Conservation (phyloP, 2,797 vertebrate species). For the Anguilla megastoma region DNA sequence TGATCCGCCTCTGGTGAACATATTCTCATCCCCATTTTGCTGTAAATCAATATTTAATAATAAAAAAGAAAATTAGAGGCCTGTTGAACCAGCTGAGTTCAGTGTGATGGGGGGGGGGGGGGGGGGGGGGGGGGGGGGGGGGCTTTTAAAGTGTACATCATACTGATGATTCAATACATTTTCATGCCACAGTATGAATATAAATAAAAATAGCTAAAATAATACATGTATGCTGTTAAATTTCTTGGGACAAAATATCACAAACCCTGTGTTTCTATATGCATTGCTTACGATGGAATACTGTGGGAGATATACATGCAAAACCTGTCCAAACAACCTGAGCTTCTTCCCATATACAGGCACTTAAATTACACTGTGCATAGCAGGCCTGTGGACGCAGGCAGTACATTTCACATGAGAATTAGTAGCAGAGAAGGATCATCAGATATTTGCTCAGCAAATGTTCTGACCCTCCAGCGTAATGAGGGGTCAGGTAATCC, state of each 20-base stretch:
- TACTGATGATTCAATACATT: constrained; percentile 21
- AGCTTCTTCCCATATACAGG: not conserved
- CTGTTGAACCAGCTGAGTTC: constrained; percentile 24
- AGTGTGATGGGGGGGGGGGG: not conserved
- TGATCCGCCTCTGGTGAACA: constrained; percentile 26
- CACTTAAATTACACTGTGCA: not conserved
- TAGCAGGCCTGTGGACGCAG: not conserved
- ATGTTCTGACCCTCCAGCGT: not conserved
- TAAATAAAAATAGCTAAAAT: constrained; percentile 44
- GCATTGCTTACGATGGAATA: not conserved
- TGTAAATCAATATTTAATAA: constrained; percentile 37
- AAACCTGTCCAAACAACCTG: not conserved
- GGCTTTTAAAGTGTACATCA: not conserved
- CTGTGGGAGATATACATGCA: not conserved
- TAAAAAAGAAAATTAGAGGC: constrained; percentile 20
- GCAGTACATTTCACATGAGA: not conserved
- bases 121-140: not conserved
- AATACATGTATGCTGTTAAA: constrained; percentile 25
- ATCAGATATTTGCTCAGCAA: constrained; percentile 14
- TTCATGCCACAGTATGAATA: constrained; percentile 39
- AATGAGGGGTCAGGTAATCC: constrained; percentile 7
- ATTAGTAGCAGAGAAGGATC: not conserved
- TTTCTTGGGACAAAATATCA: constrained; percentile 25
- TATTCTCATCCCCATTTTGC: constrained; percentile 30
- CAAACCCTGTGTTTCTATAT: constrained; percentile 24